Conservation (phyloP, 92 coral and sea anemone genomes). For the Desmophyllum pertusum region DNA sequence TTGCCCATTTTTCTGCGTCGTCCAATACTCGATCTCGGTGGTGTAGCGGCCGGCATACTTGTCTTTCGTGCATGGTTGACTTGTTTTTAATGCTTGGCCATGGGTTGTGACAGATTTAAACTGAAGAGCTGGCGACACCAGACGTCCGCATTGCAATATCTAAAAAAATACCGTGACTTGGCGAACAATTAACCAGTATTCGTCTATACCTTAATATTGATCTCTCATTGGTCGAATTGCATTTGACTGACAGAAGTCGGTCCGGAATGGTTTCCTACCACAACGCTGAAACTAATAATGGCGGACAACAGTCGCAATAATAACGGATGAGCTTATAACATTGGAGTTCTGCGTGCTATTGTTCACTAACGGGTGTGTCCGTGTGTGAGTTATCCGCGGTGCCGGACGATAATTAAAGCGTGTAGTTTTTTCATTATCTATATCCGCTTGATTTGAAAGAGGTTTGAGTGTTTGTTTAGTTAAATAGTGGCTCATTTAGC, state of each 20-base stretch:
- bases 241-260: background rate
- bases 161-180: constrained; percentile 28
- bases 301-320: background rate
- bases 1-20: background rate
- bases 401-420: background rate
- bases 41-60: constrained; percentile 38
- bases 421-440: constrained; percentile 19
- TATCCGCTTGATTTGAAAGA: constrained; percentile 27
- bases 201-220: constrained; percentile 13
- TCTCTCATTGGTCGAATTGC: constrained; percentile 18
- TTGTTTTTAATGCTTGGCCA: constrained; percentile 24
- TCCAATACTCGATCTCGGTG: background rate
- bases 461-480: constrained; percentile 49
- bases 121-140: constrained; percentile 35
- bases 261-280: background rate
- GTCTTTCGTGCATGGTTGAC: constrained; percentile 17
- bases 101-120: constrained; percentile 34
- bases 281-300: too few relatives aligned
- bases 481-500: constrained; percentile 39
- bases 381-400: constrained; percentile 7
- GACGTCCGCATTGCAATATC: constrained; percentile 33
- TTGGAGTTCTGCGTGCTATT: constrained; percentile 19
- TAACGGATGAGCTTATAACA: constrained; percentile 1
- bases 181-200: constrained; percentile 34
- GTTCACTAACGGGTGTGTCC: background rate